These are phyloP conservation scores for Agrypnia vestita DNA, from an alignment of 1,140 invertebrate species.

Conservation along the genomic window DNA sequence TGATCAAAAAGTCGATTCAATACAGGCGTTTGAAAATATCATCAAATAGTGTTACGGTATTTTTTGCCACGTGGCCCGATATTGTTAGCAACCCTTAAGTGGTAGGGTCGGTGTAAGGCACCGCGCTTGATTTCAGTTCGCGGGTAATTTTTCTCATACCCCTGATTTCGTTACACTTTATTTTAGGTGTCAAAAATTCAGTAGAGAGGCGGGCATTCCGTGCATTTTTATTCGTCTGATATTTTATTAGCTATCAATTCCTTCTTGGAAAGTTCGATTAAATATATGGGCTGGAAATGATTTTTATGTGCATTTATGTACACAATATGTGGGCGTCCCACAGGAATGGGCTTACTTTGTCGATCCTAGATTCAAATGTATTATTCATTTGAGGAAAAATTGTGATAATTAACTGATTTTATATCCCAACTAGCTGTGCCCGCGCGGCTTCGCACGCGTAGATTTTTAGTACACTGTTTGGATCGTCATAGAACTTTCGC, in stretches of 20 bases:
- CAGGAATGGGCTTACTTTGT: too few relatives aligned
- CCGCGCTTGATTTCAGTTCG: slow-evolving; percentile 4
- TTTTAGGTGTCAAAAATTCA: slow-evolving; percentile 18
- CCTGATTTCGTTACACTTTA: slow-evolving; percentile 17
- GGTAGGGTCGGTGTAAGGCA: background rate
- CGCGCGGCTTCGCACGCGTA: too few relatives aligned
- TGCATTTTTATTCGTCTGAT: slow-evolving; percentile 32
- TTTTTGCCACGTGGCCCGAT: background rate
- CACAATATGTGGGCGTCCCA: too few relatives aligned
- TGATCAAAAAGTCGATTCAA: background rate
- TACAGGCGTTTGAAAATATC: background rate
- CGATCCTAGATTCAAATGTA: too few relatives aligned
- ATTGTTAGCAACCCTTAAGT: background rate
- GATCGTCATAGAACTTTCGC: too few relatives aligned
- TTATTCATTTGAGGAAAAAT: too few relatives aligned
- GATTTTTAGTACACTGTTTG: too few relatives aligned
- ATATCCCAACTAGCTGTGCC: too few relatives aligned
- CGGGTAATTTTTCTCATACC: slow-evolving; percentile 29
- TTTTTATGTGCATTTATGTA: background rate
- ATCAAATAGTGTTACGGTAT: background rate
- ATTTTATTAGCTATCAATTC: background rate
- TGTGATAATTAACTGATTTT: too few relatives aligned
- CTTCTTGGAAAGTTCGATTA: background rate
- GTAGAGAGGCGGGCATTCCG: slow-evolving; percentile 23
- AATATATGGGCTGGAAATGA: background rate